A percentile compares a stretch with the other conserved stretches of the same genome.
phyloP scores from a whole-genome alignment of 2,113 vertebrate genomes.

The Odocoileus virginianus region DNA sequence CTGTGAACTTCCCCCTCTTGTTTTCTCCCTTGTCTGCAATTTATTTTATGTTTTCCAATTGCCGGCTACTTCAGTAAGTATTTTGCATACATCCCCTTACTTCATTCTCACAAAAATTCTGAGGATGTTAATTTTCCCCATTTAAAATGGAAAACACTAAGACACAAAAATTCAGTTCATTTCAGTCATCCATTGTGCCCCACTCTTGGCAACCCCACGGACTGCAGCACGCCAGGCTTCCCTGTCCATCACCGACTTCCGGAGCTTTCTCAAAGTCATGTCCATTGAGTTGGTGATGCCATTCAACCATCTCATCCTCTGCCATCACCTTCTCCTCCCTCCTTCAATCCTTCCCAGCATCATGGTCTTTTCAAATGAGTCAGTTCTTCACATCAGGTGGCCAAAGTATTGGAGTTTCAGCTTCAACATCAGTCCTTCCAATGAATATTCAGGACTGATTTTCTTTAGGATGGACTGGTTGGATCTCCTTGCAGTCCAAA shows the following conservation, averaged over 20 bases:
- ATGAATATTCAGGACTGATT: not conserved
- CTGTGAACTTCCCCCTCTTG: not conserved
- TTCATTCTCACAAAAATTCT: not conserved
- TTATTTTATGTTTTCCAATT: not conserved
- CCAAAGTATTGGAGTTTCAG: not conserved
- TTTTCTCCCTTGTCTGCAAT: not conserved
- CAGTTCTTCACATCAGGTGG: not conserved
- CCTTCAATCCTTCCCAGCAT: not conserved
- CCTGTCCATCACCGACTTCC: not conserved
- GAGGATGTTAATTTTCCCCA: not conserved
- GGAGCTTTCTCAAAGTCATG: not conserved
- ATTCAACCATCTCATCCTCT: not conserved
- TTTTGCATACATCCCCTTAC: not conserved
- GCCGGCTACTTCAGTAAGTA: not conserved
- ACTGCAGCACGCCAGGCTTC: not conserved
- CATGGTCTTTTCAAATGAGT: not conserved
- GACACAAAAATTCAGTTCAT: not conserved
- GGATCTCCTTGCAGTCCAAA: not conserved
- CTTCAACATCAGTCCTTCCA: not conserved
- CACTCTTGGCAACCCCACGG: not conserved
- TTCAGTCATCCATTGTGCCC: not conserved
- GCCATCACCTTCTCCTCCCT: not conserved
- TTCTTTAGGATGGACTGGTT: not conserved
- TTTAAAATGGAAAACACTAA: not conserved
- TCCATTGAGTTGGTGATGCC: not conserved